A percentile compares a stretch with the other conserved stretches of the same genome.
Conservation (phyloP, 2,888 invertebrate species). For the Pedicia rivosa region DNA sequence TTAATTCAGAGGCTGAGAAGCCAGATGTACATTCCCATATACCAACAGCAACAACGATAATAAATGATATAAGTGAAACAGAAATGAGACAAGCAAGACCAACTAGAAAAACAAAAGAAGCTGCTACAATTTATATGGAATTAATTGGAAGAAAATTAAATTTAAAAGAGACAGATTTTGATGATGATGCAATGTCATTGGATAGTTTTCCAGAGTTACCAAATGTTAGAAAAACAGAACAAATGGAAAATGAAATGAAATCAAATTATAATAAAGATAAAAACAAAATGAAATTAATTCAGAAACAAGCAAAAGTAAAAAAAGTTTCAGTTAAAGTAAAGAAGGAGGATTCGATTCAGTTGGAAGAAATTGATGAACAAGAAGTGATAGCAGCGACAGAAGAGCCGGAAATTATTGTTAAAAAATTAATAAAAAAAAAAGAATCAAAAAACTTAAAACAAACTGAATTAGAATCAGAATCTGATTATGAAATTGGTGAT, state of each 20-base stretch:
- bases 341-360: not conserved
- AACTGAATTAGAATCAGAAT: constrained; percentile 22
- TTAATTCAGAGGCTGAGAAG: not conserved
- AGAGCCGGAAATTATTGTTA: not conserved
- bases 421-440: not conserved
- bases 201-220: constrained; percentile 52
- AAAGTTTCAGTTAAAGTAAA: not conserved
- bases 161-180: constrained; percentile 42
- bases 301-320: not conserved
- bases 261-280: constrained; percentile 11
- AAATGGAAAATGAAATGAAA: constrained; percentile 41
- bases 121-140: constrained; percentile 58
- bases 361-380: not conserved
- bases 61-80: constrained; percentile 13
- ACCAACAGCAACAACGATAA: too few species aligned
- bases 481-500: constrained; percentile 24
- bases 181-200: constrained; percentile 44
- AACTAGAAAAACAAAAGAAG: constrained; percentile 56
- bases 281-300: constrained; percentile 7
- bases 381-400: not conserved
- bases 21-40: constrained; percentile 9
- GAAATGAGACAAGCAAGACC: constrained; percentile 29
- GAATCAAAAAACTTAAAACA: constrained; percentile 12
- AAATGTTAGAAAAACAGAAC: constrained; percentile 42
- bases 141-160: constrained; percentile 52